Percentiles rank a stretch among this genome's conserved stretches.
Conservation (phyloP, 2,797 vertebrate species). For the Myiotriccus ornatus region DNA sequence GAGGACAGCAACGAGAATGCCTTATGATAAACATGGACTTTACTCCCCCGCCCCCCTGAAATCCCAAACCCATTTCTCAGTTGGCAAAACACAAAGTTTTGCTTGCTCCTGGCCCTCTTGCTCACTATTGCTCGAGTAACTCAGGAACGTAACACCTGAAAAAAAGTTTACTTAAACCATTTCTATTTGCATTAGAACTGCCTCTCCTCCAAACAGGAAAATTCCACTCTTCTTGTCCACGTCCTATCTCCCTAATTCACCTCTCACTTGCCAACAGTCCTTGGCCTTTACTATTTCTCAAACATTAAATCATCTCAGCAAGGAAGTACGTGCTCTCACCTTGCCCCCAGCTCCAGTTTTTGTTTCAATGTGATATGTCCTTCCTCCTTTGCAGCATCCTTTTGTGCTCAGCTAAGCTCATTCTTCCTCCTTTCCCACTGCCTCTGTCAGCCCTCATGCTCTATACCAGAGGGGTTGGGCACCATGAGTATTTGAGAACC, state of each 20-base stretch:
- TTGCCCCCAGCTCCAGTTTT: neutral
- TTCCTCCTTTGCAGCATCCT: neutral
- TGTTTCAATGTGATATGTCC: neutral
- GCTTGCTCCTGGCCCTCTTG: neutral
- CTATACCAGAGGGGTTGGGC: neutral
- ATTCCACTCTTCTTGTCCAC: neutral
- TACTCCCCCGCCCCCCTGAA: neutral
- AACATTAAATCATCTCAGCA: neutral
- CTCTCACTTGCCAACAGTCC: neutral
- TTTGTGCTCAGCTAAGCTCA: neutral
- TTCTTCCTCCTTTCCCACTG: neutral
- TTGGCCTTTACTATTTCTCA: neutral
- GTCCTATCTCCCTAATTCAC: neutral
- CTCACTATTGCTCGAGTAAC: neutral
- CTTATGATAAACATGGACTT: neutral
- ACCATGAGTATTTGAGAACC: neutral
- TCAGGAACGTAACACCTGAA: neutral
- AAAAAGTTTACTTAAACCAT: neutral
- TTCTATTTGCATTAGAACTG: neutral
- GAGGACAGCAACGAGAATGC: neutral
- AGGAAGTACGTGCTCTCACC: neutral
- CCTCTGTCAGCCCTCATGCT: neutral
- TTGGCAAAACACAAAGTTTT: neutral
- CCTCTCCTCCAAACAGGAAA: conserved; percentile 18
- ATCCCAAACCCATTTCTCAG: neutral